Percentiles rank a stretch among this genome's conserved stretches.
Conservation (phyloP, 2,888 invertebrate genomes). For the Trichacis sp. region DNA sequence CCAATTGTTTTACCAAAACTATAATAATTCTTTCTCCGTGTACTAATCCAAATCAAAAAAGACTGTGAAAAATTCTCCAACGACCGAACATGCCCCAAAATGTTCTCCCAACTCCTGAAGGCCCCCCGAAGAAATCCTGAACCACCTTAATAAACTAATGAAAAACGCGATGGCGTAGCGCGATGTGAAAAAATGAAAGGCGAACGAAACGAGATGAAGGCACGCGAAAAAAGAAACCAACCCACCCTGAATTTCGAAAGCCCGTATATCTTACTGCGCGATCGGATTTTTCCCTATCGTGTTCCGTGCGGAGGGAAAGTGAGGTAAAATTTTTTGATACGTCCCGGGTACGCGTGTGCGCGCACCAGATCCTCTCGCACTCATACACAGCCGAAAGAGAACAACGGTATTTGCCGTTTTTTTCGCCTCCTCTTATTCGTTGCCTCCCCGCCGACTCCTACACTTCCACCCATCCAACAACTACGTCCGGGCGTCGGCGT, state of each 20-base stretch:
- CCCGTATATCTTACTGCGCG: not conserved
- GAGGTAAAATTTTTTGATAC: constrained; percentile 32
- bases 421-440: constrained; percentile 42
- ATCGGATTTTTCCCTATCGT: constrained; percentile 2
- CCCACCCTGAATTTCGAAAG: not conserved
- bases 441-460: constrained; percentile 42
- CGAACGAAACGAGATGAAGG: no score
- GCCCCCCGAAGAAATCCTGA: no score
- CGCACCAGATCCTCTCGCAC: constrained; percentile 12
- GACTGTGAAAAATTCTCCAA: no score
- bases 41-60: no score
- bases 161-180: no score
- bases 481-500: constrained; percentile 37
- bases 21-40: no score
- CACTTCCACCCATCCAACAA: constrained; percentile 41
- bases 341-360: constrained; percentile 22
- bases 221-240: no score
- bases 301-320: constrained; percentile 13
- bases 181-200: no score
- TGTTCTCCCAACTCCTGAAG: no score
- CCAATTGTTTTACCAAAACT: no score
- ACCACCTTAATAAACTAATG: no score
- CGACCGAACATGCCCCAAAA: no score
- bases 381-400: constrained; percentile 30
- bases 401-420: constrained; percentile 42